Percentiles rank a stretch among this genome's conserved stretches.
Conservation (phyloP, 1,140 invertebrate species). For the Nebria ingens region DNA sequence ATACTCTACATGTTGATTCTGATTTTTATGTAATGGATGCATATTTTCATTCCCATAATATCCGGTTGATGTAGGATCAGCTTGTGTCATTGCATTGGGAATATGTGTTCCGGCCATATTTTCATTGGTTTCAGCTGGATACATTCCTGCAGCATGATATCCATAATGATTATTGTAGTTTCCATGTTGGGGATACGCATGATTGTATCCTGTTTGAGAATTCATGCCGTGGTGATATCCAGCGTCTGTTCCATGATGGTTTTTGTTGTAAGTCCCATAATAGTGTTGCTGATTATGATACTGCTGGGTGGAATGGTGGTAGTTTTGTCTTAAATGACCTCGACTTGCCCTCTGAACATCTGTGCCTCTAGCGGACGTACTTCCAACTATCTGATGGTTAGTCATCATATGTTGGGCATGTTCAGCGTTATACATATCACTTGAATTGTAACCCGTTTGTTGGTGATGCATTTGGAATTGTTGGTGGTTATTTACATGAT, state of each 20-base stretch:
- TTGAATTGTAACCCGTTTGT: conserved; percentile 25
- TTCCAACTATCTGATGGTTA: conserved; percentile 23
- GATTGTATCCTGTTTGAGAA: conserved; percentile 30
- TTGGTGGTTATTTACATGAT: conserved; percentile 35
- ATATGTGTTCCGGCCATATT: conserved; percentile 21
- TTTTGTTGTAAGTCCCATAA: conserved; percentile 31
- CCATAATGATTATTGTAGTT: conserved; percentile 28
- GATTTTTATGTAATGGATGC: conserved; percentile 25
- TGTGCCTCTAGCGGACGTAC: conserved; percentile 12
- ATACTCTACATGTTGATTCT: conserved; percentile 23
- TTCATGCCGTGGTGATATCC: conserved; percentile 32
- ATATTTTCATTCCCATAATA: conserved; percentile 28
- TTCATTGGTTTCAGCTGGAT: conserved; percentile 23
- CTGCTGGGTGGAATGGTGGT: conserved; percentile 33
- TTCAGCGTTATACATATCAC: conserved; percentile 41
- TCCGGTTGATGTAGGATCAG: conserved; percentile 15
- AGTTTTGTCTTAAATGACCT: conserved; percentile 24
- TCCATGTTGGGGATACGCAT: conserved; percentile 26
- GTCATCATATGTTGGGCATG: conserved; percentile 25
- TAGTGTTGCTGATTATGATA: conserved; percentile 34
- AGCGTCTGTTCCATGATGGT: conserved; percentile 35
- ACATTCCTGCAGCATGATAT: conserved; percentile 24
- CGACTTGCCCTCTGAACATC: conserved; percentile 16
- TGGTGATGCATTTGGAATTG: conserved; percentile 34
- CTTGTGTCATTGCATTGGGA: conserved; percentile 22